A percentile compares a stretch with the other conserved stretches of the same genome.
Evolutionary conservation across 2,888 invertebrate genomes (phyloP).

Genomic region (Lutraria lutraria): DNA sequence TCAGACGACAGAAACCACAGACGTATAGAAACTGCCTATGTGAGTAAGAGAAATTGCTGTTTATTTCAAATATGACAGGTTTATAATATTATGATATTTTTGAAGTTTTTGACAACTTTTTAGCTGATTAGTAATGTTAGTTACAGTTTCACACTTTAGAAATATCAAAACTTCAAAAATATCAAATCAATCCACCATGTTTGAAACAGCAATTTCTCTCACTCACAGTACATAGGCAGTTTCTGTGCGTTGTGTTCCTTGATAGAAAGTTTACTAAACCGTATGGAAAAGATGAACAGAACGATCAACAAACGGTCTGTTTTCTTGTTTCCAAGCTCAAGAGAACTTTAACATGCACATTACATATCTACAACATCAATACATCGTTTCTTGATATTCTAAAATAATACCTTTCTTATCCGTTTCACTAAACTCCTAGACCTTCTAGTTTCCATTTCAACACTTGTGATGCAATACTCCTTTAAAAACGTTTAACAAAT

Average conservation of each 20-base stretch:
- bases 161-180: no score
- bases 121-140: no score
- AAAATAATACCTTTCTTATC: constrained; percentile 10
- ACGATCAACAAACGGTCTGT: background rate
- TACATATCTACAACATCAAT: background rate
- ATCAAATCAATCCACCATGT: no score
- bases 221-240: background rate
- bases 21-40: no score
- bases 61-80: no score
- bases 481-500: background rate
- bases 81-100: no score
- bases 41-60: no score
- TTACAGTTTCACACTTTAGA: no score
- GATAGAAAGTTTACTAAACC: background rate
- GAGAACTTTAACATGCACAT: background rate
- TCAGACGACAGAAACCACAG: no score
- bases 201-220: background rate
- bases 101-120: no score
- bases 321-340: background rate
- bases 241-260: no score
- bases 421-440: background rate
- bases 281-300: background rate
- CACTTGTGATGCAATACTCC: background rate
- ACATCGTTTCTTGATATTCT: background rate
- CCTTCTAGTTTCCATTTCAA: constrained; percentile 13